Evolutionary conservation across 1,140 invertebrate genomes (phyloP).

Genomic region (Drosophila funebris): DNA sequence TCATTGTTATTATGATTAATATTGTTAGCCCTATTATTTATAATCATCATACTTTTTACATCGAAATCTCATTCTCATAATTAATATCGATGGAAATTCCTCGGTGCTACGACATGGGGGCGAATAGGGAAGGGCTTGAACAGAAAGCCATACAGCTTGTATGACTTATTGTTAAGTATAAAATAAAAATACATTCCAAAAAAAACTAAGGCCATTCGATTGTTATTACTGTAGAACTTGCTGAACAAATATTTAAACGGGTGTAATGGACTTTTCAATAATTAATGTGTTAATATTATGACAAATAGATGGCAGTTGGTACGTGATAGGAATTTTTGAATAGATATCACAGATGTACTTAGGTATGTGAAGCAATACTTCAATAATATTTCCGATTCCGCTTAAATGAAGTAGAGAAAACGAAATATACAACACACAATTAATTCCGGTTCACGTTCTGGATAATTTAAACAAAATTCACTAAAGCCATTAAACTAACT

Average conservation of each 20-base stretch:
- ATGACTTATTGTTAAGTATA: neutral
- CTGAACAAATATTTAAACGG: slow-evolving; percentile 58
- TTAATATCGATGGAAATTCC: too few relatives aligned
- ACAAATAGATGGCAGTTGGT: slow-evolving; percentile 49
- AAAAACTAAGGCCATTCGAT: slow-evolving; percentile 30
- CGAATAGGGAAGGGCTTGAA: neutral
- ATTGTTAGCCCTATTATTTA: too few relatives aligned
- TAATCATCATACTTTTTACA: too few relatives aligned
- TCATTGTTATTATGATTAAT: neutral
- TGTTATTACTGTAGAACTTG: slow-evolving; percentile 29
- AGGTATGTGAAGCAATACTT: slow-evolving; percentile 12
- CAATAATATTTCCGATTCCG: slow-evolving; percentile 60
- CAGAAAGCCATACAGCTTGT: neutral
- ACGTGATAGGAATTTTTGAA: slow-evolving; percentile 54
- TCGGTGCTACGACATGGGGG: neutral
- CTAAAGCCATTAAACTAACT: slow-evolving; percentile 15
- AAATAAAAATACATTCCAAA: too few relatives aligned
- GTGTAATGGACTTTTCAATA: slow-evolving; percentile 53
- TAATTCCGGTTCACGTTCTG: slow-evolving; percentile 54
- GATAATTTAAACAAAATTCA: slow-evolving; percentile 45
- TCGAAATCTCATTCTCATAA: too few relatives aligned
- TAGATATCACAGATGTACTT: slow-evolving; percentile 6
- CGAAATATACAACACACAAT: neutral
- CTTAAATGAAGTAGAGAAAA: slow-evolving; percentile 20
- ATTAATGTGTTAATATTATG: slow-evolving; percentile 27